Percentiles rank a stretch among this genome's conserved stretches.
These are phyloP conservation scores for Zaprionus lachaisei DNA, from an alignment of 1,140 invertebrate genomes.

Conservation along the genomic window DNA sequence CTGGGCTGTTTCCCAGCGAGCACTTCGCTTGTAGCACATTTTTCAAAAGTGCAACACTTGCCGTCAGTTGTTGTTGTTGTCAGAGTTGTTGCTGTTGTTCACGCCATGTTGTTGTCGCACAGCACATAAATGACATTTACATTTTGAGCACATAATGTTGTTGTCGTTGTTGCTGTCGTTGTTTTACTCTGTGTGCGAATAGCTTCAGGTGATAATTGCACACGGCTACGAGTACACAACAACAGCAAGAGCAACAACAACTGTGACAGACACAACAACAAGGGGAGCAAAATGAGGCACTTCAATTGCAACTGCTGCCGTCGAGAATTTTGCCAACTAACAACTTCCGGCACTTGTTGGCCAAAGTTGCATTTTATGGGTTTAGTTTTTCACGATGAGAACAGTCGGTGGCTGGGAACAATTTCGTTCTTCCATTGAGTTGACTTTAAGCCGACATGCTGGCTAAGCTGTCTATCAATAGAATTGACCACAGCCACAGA, in stretches of 20 bases:
- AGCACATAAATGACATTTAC: slow-evolving; percentile 76
- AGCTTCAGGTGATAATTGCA: slow-evolving; percentile 72
- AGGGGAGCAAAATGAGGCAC: slow-evolving; percentile 41
- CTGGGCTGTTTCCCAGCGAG: slow-evolving; percentile 23
- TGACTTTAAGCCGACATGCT: background rate
- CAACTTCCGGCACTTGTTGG: slow-evolving; percentile 58
- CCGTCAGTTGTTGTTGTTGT: slow-evolving; percentile 36
- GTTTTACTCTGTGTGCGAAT: slow-evolving; percentile 36
- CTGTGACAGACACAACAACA: slow-evolving; percentile 9
- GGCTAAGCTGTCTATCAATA: slow-evolving; percentile 62
- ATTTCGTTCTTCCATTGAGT: background rate
- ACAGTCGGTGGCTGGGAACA: background rate
- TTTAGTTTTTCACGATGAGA: slow-evolving; percentile 50
- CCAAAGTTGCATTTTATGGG: slow-evolving; percentile 53
- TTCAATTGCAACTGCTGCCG: slow-evolving; percentile 48
- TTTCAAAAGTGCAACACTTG: slow-evolving; percentile 79
- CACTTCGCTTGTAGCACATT: slow-evolving; percentile 74
- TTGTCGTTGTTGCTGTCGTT: slow-evolving; percentile 36
- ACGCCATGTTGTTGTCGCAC: slow-evolving; percentile 62
- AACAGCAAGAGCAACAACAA: slow-evolving; percentile 38
- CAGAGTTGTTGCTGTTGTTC: slow-evolving; percentile 44
- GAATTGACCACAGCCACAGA: slow-evolving; percentile 37
- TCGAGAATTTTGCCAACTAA: slow-evolving; percentile 68
- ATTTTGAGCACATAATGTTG: slow-evolving; percentile 75
- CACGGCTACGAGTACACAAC: slow-evolving; percentile 58